Conservation (phyloP, 2,113 vertebrate species). For the Chaenogobius annularis region DNA sequence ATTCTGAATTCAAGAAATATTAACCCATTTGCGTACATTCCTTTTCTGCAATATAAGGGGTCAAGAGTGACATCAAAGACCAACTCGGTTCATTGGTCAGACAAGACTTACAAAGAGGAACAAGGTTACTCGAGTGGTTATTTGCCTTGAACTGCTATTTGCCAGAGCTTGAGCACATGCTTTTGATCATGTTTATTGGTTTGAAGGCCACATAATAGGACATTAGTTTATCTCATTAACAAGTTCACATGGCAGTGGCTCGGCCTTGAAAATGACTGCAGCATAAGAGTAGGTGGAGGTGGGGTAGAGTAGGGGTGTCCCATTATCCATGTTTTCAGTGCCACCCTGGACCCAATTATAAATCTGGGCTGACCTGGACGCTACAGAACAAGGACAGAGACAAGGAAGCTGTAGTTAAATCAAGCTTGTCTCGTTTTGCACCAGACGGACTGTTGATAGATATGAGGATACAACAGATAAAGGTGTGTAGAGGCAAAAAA, state of each 20-base stretch:
- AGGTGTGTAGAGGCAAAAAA: conserved; percentile 40
- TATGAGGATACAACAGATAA: conserved; percentile 44
- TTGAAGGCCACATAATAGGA: conserved; percentile 31
- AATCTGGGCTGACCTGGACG: conserved; percentile 43
- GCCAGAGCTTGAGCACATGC: conserved; percentile 5
- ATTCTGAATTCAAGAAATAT: too few relatives aligned
- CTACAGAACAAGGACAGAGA: conserved; percentile 32
- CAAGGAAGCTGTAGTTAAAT: conserved; percentile 30
- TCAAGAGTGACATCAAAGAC: background rate
- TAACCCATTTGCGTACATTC: background rate
- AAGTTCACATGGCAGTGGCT: conserved; percentile 22
- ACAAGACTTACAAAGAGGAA: background rate
- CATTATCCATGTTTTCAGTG: conserved; percentile 25
- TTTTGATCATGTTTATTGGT: conserved; percentile 24
- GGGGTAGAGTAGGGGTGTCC: conserved; percentile 14
- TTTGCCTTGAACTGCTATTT: conserved; percentile 17
- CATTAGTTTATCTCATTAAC: conserved; percentile 30
- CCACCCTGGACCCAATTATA: conserved; percentile 62
- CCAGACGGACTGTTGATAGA: conserved; percentile 32
- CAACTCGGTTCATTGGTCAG: background rate
- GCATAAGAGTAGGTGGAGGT: conserved; percentile 41
- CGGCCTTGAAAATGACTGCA: conserved; percentile 33
- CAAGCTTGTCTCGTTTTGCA: conserved; percentile 8
- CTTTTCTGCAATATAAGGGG: background rate
- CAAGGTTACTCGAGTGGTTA: background rate